phyloP scores from a whole-genome alignment of 2,797 vertebrate species.

The Prunella strophiata region DNA sequence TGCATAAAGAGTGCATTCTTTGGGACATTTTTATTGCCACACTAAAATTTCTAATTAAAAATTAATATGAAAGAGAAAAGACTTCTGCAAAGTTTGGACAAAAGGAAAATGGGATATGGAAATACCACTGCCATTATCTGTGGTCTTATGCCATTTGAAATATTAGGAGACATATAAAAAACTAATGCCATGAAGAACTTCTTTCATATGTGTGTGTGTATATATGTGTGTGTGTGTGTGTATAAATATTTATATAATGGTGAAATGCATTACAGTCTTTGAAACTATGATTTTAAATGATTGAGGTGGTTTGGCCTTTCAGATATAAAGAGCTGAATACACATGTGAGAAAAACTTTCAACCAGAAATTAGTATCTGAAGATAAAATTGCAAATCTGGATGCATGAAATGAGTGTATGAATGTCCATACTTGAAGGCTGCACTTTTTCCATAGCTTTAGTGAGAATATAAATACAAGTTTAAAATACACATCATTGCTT shows the following conservation, averaged over 20 bases:
- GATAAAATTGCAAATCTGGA: neutral
- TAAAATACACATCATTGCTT: neutral
- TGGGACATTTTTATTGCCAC: neutral
- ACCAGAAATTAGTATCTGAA: neutral
- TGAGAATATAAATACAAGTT: neutral
- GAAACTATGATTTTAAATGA: neutral
- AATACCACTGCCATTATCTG: neutral
- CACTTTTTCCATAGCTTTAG: conserved; percentile 17
- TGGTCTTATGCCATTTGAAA: conserved; percentile 16
- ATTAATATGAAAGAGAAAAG: neutral
- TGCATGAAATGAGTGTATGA: neutral
- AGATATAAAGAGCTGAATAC: neutral
- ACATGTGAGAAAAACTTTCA: conserved; percentile 1
- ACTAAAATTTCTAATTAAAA: conserved; percentile 35
- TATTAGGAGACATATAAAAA: neutral
- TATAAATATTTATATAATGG: neutral
- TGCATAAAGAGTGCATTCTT: conserved; percentile 24
- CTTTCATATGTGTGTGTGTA: neutral
- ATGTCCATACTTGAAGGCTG: neutral
- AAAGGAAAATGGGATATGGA: conserved; percentile 19
- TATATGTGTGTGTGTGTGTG: neutral
- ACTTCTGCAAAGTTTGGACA: neutral
- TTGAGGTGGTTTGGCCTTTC: conserved; percentile 23
- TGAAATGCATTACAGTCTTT: conserved; percentile 4
- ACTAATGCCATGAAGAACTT: neutral